Evolutionary conservation across 2,113 vertebrate genomes (phyloP).

Genomic region (Perca flavescens): DNA sequence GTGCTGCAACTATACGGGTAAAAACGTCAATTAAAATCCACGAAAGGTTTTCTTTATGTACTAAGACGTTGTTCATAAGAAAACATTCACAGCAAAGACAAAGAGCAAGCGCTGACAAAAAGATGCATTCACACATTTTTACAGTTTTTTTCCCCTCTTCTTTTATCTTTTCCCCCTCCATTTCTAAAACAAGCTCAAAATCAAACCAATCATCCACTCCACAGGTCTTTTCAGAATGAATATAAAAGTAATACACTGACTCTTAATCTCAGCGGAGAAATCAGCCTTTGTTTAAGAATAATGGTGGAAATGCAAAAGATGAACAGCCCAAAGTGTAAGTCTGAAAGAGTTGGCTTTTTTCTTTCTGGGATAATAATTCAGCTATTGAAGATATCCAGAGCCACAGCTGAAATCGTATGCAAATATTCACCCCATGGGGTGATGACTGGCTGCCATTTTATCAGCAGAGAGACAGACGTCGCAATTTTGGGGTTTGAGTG

Average conservation of each 20-base stretch:
- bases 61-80: conserved; percentile 1
- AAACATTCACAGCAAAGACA: conserved; percentile 20
- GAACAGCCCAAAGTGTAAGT: conserved; percentile 54
- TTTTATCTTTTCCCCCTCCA: neutral
- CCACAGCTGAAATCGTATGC: conserved; percentile 79
- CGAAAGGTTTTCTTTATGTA: conserved; percentile 22
- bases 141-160: neutral
- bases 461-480: conserved; percentile 81
- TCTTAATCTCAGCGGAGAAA: conserved; percentile 55
- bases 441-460: conserved; percentile 75
- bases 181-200: conserved; percentile 30
- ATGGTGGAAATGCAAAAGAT: conserved; percentile 38
- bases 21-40: conserved; percentile 21
- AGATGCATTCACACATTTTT: conserved; percentile 8
- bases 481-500: conserved; percentile 63
- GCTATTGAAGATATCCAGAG: conserved; percentile 81
- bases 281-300: conserved; percentile 64
- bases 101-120: neutral
- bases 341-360: conserved; percentile 63
- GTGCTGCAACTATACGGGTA: neutral
- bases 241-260: conserved; percentile 35
- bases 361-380: conserved; percentile 75
- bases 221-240: conserved; percentile 41
- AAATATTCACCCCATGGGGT: conserved; percentile 81
- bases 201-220: conserved; percentile 23